Percentiles rank a stretch among this genome's conserved stretches.
phyloP scores from a whole-genome alignment of 2,888 invertebrate genomes.

The Gandaritis pyraliata region DNA sequence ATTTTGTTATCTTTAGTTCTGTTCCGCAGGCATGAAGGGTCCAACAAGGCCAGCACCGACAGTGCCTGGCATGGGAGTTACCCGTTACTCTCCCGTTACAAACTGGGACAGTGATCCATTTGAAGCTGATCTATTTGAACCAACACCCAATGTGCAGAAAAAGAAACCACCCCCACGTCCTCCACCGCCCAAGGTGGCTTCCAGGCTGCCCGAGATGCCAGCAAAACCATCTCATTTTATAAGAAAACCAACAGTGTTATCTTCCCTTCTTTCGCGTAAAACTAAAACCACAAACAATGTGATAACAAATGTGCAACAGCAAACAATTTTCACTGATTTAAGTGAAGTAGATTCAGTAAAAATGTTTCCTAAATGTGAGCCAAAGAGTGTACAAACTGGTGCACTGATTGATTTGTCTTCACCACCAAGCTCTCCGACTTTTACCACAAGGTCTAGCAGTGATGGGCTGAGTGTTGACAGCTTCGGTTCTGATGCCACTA shows the following conservation, averaged over 20 bases:
- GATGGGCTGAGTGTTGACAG: constrained; percentile 90
- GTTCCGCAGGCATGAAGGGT: constrained; percentile 83
- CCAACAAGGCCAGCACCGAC: constrained; percentile 85
- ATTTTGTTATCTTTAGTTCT: constrained; percentile 4
- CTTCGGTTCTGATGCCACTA: constrained; percentile 89
- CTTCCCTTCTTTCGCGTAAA: constrained; percentile 72
- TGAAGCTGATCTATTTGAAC: constrained; percentile 78
- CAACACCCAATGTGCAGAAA: constrained; percentile 79
- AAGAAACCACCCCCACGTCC: constrained; percentile 90
- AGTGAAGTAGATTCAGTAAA: constrained; percentile 67
- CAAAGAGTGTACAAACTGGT: constrained; percentile 75
- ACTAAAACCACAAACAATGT: constrained; percentile 57
- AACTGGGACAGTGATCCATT: constrained; percentile 82
- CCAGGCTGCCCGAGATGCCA: constrained; percentile 69
- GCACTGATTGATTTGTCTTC: constrained; percentile 89
- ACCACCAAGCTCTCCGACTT: constrained; percentile 90
- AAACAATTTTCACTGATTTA: constrained; percentile 53
- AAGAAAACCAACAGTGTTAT: constrained; percentile 76
- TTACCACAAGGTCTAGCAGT: constrained; percentile 89
- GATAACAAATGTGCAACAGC: constrained; percentile 46
- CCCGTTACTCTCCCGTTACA: constrained; percentile 83
- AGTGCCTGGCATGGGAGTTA: constrained; percentile 70
- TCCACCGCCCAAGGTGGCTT: constrained; percentile 86
- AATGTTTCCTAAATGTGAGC: constrained; percentile 79
- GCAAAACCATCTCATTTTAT: constrained; percentile 82